Conservation (phyloP, 1,140 invertebrate species). For the Pachyrhynchus sulphureomaculatus region DNA sequence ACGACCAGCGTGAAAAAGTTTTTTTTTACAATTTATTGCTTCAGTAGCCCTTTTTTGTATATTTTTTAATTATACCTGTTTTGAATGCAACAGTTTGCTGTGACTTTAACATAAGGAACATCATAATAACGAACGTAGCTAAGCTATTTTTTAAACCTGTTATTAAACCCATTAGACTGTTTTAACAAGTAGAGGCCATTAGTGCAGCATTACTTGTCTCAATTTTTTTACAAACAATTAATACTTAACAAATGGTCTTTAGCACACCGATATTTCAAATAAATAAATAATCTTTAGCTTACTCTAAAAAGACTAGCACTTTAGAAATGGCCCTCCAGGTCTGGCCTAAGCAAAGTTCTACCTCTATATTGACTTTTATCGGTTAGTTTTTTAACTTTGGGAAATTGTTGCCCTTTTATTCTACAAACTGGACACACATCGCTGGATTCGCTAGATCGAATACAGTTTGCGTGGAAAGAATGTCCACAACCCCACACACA, state of each 20-base stretch:
- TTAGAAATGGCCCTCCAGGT: constrained; percentile 51
- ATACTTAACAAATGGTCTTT: background rate
- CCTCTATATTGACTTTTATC: constrained; percentile 11
- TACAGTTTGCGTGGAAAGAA: constrained; percentile 44
- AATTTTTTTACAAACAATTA: no score
- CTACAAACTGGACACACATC: constrained; percentile 44
- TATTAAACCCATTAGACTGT: no score
- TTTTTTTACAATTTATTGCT: no score
- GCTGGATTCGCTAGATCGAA: constrained; percentile 31
- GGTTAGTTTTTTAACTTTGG: constrained; percentile 27
- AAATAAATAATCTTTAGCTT: constrained; percentile 3
- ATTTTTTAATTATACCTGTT: no score
- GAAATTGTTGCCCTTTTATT: constrained; percentile 29
- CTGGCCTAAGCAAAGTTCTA: constrained; percentile 38
- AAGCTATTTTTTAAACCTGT: no score
- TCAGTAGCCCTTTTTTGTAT: no score
- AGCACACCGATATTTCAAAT: background rate
- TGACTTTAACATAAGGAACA: no score
- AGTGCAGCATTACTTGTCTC: no score
- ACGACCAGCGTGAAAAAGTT: no score
- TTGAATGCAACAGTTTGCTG: no score
- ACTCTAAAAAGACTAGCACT: constrained; percentile 1
- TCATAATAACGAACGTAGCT: no score
- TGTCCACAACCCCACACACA: constrained; percentile 47
- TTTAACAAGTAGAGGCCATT: no score